These are phyloP conservation scores for Trachymyrmex cornetzi DNA, from an alignment of 1,140 invertebrate genomes.

Conservation along the genomic window DNA sequence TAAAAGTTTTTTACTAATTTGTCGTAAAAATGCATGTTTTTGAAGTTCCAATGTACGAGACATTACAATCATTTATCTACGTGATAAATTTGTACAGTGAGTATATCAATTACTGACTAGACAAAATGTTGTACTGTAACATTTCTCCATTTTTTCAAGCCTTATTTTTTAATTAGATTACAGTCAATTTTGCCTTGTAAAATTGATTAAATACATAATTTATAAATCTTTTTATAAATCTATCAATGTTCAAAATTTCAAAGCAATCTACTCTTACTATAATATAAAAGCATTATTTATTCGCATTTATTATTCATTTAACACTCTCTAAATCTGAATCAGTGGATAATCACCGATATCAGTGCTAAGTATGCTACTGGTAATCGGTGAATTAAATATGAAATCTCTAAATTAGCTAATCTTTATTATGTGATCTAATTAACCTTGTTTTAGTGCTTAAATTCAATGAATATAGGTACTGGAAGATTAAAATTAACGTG, in stretches of 20 bases:
- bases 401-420: no score
- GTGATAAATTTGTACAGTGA: not conserved
- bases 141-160: not conserved
- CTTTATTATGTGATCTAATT: no score
- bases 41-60: not conserved
- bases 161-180: not conserved
- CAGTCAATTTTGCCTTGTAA: not conserved
- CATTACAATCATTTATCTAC: not conserved
- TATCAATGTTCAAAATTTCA: not conserved
- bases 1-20: slow-evolving; percentile 49
- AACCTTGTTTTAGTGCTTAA: no score
- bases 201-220: slow-evolving; percentile 6
- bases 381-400: no score
- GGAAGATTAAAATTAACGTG: no score
- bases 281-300: not conserved
- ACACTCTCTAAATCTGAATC: no score
- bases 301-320: not conserved
- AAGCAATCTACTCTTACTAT: not conserved
- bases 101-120: not conserved
- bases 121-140: not conserved
- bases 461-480: no score
- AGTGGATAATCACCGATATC: no score
- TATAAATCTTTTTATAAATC: not conserved
- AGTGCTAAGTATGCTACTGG: no score
- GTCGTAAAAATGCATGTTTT: not conserved